Evolutionary conservation across 2,797 vertebrate species (phyloP), one percentile per base, ranked within the genome.

Genomic region (Loris lydekkerianus): DNA sequence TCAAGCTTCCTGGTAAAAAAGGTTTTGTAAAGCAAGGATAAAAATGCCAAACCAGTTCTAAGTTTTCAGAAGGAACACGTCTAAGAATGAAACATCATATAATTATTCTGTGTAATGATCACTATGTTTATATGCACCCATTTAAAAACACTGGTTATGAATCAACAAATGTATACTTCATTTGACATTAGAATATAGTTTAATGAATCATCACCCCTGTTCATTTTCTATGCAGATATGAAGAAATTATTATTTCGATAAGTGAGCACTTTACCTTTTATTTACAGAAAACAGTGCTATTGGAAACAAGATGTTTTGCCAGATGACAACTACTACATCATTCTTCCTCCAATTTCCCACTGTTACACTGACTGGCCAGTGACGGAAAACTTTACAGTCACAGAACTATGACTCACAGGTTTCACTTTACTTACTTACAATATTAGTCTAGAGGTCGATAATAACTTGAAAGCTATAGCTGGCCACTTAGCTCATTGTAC

Each of bases 191-290:
- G 23, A 91, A 86, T 90, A 82, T 67, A 67, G 25, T 56, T 94
- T 87, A 95, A 90, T 81, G 80, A 72, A 60, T 91, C 31, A 83
- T 29, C 86, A 34, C 15, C 89, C 37, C 61, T 78, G 49, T 70
- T 91, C 34, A 72, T 23, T 65, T 67, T 89, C 46, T 87, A 43
- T 73, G 43, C n/a, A 91, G 81, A 87, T 87, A 84, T 23, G 61
- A 97, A 91, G 61, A 96, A 76, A 94, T 65, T 77, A 70, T 58
- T 93, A 84, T 88, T 84, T 89, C 60, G 91, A 72, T 78, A 91
- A 61, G 58, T 40, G 21, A 89, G 67, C 20, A 72, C 37, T 77
- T 84, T 43, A 80, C 20, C 7, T 92, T 95, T 94, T 70, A 70
- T 76, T 34, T 88, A 21, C 34, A 60, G 56, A 46, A 95, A 93